phyloP scores from a whole-genome alignment of 2,797 vertebrate species.

The Eurystomus glaucurus region DNA sequence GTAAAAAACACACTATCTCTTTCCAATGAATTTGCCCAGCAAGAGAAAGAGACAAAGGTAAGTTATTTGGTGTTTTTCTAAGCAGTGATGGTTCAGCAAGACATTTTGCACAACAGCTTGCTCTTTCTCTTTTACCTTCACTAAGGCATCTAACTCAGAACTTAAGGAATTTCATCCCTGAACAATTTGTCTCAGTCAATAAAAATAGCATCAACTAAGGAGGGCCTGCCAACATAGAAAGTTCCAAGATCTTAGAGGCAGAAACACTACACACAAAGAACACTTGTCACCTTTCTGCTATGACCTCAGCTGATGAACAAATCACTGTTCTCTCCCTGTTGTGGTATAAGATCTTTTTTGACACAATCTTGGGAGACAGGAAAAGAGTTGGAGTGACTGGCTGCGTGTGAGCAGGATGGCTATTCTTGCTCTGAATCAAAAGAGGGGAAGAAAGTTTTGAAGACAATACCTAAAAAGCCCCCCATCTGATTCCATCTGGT shows the following conservation, averaged over 20 bases:
- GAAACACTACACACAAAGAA: background rate
- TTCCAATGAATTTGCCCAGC: background rate
- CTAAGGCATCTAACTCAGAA: background rate
- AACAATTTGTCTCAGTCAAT: background rate
- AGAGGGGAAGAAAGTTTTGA: background rate
- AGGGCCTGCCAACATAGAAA: background rate
- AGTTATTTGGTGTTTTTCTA: background rate
- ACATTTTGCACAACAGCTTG: background rate
- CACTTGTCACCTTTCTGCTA: background rate
- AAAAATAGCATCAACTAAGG: background rate
- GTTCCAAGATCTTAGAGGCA: background rate
- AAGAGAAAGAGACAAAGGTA: background rate
- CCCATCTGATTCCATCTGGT: background rate
- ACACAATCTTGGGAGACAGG: background rate
- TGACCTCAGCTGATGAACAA: accelerated
- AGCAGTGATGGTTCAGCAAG: background rate
- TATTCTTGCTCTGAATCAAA: slow-evolving; percentile 3
- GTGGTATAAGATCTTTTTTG: background rate
- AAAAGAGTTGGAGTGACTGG: background rate
- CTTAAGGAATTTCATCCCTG: background rate
- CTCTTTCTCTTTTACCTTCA: background rate
- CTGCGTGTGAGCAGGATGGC: background rate
- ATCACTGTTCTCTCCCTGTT: background rate
- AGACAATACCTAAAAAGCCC: background rate
- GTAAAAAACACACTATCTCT: background rate